Conservation (phyloP, 2,113 vertebrate genomes). For the Boleophthalmus pectinirostris region DNA sequence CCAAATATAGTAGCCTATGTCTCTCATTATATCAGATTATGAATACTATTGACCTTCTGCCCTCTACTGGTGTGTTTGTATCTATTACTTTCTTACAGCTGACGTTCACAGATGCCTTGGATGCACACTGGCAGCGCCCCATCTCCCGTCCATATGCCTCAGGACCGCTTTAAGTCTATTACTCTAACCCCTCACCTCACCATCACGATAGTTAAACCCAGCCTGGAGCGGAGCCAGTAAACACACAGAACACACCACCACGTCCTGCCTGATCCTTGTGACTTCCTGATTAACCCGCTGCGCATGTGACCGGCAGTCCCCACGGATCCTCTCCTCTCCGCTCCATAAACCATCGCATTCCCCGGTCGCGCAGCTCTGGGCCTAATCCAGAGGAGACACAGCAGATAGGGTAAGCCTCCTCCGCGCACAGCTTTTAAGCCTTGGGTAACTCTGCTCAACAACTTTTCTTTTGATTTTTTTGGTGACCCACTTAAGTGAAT, state of each 20-base stretch:
- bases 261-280: background rate
- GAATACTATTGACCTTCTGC: too few relatives aligned
- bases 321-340: background rate
- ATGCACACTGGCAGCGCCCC: background rate
- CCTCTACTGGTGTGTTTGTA: too few relatives aligned
- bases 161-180: background rate
- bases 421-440: background rate
- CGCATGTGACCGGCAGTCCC: background rate
- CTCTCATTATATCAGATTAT: too few relatives aligned
- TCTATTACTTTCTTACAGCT: too few relatives aligned
- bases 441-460: background rate
- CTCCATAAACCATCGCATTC: conserved; percentile 3
- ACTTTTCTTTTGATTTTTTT: background rate
- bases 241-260: background rate
- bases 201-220: background rate
- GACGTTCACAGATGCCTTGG: too few relatives aligned
- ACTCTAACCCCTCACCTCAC: background rate
- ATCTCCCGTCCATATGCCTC: background rate
- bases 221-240: background rate
- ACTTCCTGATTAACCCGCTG: background rate
- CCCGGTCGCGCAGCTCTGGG: background rate
- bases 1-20: too few relatives aligned
- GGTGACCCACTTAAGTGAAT: conserved; percentile 5
- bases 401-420: conserved; percentile 6
- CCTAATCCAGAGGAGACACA: conserved; percentile 7